phyloP scores from a whole-genome alignment of 2,888 invertebrate genomes.

The Synanthedon tipuliformis region DNA sequence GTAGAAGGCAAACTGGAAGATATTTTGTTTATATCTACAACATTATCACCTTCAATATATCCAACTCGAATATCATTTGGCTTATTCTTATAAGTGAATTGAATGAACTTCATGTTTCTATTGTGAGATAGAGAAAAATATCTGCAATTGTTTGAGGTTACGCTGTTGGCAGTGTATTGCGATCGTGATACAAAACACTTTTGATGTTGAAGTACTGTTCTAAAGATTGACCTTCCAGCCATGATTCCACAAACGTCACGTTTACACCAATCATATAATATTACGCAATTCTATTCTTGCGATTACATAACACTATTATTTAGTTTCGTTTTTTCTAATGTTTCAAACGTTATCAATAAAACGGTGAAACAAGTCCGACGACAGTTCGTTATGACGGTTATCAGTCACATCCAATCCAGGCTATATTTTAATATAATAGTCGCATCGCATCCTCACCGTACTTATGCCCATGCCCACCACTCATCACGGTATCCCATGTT shows the following conservation, averaged over 20 bases:
- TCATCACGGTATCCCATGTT: no score
- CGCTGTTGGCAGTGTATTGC: slow-evolving; percentile 15
- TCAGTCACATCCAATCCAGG: no score
- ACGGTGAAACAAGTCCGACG: no score
- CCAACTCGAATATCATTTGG: slow-evolving; percentile 76
- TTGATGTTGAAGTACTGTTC: slow-evolving; percentile 28
- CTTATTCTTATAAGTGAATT: slow-evolving; percentile 69
- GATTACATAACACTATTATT: neutral
- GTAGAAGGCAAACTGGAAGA: slow-evolving; percentile 44
- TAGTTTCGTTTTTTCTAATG: neutral
- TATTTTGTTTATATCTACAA: slow-evolving; percentile 76
- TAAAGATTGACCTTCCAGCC: slow-evolving; percentile 22
- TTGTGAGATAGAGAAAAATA: slow-evolving; percentile 28
- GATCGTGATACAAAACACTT: slow-evolving; percentile 18
- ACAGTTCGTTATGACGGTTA: no score
- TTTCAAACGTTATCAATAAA: neutral
- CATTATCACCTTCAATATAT: slow-evolving; percentile 68
- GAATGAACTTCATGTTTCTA: slow-evolving; percentile 77
- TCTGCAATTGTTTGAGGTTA: slow-evolving; percentile 9
- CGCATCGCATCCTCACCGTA: no score
- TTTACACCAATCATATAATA: neutral
- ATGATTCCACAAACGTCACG: slow-evolving; percentile 23
- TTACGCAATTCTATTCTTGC: neutral
- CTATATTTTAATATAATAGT: no score
- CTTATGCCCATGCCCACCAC: no score